phyloP scores from a whole-genome alignment of 1,140 invertebrate species.

The Heliconius hewitsoni region DNA sequence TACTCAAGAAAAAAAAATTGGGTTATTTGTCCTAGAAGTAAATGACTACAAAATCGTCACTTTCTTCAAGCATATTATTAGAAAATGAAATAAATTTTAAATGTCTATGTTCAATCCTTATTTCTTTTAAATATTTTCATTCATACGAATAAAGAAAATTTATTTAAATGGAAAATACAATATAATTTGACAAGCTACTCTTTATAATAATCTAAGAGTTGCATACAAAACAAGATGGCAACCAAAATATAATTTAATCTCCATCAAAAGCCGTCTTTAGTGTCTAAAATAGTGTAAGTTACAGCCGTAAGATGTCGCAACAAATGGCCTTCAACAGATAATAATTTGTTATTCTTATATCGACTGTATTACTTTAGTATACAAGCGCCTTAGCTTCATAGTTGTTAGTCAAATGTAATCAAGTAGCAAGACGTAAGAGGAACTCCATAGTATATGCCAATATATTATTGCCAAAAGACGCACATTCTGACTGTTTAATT shows the following conservation, averaged over 20 bases:
- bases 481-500: conserved; percentile 22
- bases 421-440: background rate
- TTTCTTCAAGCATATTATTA: too few relatives aligned
- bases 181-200: too few relatives aligned
- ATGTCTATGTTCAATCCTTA: too few relatives aligned
- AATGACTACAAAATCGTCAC: too few relatives aligned
- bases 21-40: too few relatives aligned
- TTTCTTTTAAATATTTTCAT: background rate
- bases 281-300: background rate
- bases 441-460: conserved; percentile 24
- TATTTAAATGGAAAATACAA: too few relatives aligned
- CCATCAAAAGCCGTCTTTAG: background rate
- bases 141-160: too few relatives aligned
- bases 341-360: conserved; percentile 14
- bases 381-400: conserved; percentile 10
- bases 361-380: background rate
- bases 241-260: background rate
- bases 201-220: background rate
- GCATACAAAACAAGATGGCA: background rate
- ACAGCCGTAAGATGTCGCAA: conserved; percentile 15
- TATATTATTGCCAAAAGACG: conserved; percentile 26
- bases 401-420: background rate
- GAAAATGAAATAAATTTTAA: too few relatives aligned
- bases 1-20: too few relatives aligned
- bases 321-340: conserved; percentile 21